Conservation (phyloP, 2,113 vertebrate species). For the Ardeotis arabs region DNA sequence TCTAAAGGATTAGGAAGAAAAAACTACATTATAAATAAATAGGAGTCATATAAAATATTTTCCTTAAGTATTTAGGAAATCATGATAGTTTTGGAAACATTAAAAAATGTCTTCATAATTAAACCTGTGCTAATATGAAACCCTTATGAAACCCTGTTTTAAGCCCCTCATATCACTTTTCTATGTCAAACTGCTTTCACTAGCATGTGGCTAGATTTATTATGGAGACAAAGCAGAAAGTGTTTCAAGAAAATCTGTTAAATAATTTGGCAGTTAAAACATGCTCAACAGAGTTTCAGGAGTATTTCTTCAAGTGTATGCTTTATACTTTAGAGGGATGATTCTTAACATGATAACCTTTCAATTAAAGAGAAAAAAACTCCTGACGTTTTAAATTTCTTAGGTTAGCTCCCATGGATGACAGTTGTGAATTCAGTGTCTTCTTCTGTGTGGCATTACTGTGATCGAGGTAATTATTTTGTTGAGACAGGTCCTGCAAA, state of each 20-base stretch:
- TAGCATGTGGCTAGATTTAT: neutral
- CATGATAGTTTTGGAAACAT: neutral
- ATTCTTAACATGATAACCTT: neutral
- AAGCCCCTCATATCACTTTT: neutral
- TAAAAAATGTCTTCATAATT: neutral
- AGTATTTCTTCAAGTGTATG: neutral
- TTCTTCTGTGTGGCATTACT: neutral
- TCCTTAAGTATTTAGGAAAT: neutral
- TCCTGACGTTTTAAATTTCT: neutral
- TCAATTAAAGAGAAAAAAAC: neutral
- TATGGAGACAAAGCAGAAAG: neutral
- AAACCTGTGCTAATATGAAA: neutral
- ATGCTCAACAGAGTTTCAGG: neutral
- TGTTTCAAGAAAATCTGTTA: neutral
- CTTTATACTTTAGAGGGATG: neutral
- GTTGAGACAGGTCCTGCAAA: conserved; percentile 54
- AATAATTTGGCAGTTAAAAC: neutral
- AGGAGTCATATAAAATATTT: neutral
- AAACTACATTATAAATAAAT: neutral
- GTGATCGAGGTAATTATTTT: conserved; percentile 29
- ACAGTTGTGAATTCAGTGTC: neutral
- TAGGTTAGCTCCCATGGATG: neutral
- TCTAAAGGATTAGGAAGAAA: neutral
- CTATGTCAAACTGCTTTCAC: neutral
- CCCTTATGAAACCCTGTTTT: neutral